Base-by-base conservation (phyloP, 2,888 invertebrate genomes). In the Phortica magna region DNA sequence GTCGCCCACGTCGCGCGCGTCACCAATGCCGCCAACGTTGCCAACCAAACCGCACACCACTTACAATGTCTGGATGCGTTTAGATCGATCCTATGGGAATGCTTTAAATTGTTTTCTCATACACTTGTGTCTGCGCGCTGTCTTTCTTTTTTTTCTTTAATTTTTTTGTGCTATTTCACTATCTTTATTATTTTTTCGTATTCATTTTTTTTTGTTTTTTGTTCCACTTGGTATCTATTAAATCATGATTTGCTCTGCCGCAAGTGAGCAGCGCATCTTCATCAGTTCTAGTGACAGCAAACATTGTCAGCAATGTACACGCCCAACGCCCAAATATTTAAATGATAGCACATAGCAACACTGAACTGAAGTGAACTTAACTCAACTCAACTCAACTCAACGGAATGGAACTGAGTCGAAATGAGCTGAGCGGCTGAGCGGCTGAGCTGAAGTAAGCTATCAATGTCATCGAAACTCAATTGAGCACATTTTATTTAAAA, bases 1-100 rank as follows among this genome's bases (percentile, higher is more conserved):
- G 22, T 17, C 2, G 19, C 19, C 19, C 7, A 12, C 14, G 17
- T 61, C 17, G 19, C 19, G 1, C 22, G 7, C 61, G 19, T 10
- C 9, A 59, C 17, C 59, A 59, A 19, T 55, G 17, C 17, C 55
- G 6, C 0, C 22, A 61, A 22, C 55, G n/a, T 9, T 55, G 55
- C n/a, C 17, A 31, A 31, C 31, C 31, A 31, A 31, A 31, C 31
- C 31, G 31, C 31, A 17, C 17, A 17, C 17, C 55, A 2, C n/a
- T 55, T 55, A 17, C 17, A 6, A 55, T n/a, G 1, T n/a, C n/a
- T 55, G 14, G n/a, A 61, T 7, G 22, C 10, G 10, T 22, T 22
- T 61, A 82, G 84, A 85, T 85, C 87, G 85, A 80, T 85, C 85
- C 85, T 85, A 73, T 74, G 85, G 83, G 85, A 87, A 79, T 81